phyloP scores from a whole-genome alignment of 53 echinoderm and acorn worm genomes.

The Astropecten irregularis region DNA sequence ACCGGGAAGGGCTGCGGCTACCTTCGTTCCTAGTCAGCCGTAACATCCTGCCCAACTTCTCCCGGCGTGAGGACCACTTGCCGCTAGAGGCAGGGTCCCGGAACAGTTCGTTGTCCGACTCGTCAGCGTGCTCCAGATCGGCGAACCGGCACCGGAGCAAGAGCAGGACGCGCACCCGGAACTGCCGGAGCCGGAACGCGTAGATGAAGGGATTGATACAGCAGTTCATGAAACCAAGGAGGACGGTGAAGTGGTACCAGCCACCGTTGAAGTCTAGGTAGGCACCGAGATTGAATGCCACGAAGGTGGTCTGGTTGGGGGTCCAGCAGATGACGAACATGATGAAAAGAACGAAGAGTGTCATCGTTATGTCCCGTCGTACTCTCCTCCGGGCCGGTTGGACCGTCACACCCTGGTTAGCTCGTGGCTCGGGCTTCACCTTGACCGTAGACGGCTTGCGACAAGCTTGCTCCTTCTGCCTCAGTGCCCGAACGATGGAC shows the following conservation, averaged over 20 bases:
- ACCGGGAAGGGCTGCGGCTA: background rate
- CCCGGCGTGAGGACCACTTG: constrained; percentile 10
- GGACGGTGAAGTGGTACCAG: constrained; percentile 84
- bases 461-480: constrained; percentile 50
- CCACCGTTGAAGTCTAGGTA: constrained; percentile 71
- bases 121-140: background rate
- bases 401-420: background rate
- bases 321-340: constrained; percentile 89
- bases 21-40: background rate
- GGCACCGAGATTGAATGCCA: constrained; percentile 79
- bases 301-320: constrained; percentile 86
- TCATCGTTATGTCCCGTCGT: constrained; percentile 71
- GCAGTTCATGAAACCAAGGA: constrained; percentile 79
- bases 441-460: constrained; percentile 21
- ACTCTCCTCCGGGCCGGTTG: constrained; percentile 17
- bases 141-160: constrained; percentile 40
- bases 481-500: constrained; percentile 65
- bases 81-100: constrained; percentile 30
- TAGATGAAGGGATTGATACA: constrained; percentile 87
- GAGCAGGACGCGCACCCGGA: constrained; percentile 68
- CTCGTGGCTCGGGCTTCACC: constrained; percentile 13
- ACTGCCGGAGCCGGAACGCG: constrained; percentile 73
- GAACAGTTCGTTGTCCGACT: constrained; percentile 32
- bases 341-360: constrained; percentile 75
- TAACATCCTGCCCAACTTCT: constrained; percentile 36